Base-by-base conservation (phyloP, 2,888 invertebrate genomes). In the Aquatica leii region DNA sequence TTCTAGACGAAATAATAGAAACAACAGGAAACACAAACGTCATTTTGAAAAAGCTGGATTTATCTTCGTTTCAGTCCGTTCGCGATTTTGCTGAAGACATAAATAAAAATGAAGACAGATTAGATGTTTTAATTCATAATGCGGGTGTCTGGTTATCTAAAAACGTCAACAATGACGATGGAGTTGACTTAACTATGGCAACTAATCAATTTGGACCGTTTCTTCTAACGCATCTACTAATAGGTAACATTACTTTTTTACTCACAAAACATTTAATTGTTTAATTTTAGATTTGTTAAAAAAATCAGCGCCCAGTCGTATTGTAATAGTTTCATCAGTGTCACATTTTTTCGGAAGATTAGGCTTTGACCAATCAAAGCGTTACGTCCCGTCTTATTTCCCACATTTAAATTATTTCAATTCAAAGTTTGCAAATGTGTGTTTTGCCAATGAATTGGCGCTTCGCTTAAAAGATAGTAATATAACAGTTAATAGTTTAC, bases 121-220 rank as follows among this genome's bases (percentile, higher is more conserved):
- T 97, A 24, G 91, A 96, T 81, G 92, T 95, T 0, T 82, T 97
- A 0, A 87, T 97, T 63, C 95, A 95, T 81, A 96, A 96, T 80
- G 96, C 96, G 0, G 96, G 95, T 8, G 90, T 91, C 74, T 93
- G 91, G 0, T 86, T 92, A 72, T 86, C 87, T 0, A 88, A 87
- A 68, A 85, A 85, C 67, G 85, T 86, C 67, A 76, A 84, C 35
- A 91, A 92, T 4, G 90, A 89, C 72, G 96, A 97, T 76, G 93
- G 91, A 2, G 82, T 97, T 34, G 97, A 97, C 78, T 81, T 90
- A 73, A 95, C 94, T 1, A 94, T 96, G 91, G 95, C 92, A 0
- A 95, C 95, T 0, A 98, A 98, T 78, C 93, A 97, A 75, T 94
- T 94, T 78, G 97, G 97, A 0, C 96, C 95, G 8, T 98, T 97